Percentiles rank a stretch among this genome's conserved stretches.
Evolutionary conservation across 2,888 invertebrate species (phyloP).

Genomic region (Holacanthella duospinosa): DNA sequence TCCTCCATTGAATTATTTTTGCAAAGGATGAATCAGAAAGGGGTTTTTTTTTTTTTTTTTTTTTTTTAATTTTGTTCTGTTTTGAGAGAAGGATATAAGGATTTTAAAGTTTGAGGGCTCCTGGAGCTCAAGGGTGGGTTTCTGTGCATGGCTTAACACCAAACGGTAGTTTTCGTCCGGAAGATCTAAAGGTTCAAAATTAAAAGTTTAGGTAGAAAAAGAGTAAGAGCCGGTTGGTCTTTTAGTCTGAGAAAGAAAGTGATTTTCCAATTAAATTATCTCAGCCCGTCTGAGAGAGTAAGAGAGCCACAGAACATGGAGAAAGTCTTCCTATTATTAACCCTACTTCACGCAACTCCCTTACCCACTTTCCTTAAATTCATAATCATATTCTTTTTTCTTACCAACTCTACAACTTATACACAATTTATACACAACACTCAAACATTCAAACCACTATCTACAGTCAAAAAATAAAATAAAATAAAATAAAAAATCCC

Average conservation of each 20-base stretch:
- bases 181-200: not conserved
- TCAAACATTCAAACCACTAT: too few relatives aligned
- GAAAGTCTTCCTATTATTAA: not conserved
- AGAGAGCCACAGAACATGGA: not conserved
- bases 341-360: not conserved
- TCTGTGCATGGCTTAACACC: not conserved
- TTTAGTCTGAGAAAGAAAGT: not conserved
- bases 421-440: too few relatives aligned
- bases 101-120: not conserved
- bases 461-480: too few relatives aligned
- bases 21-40: not conserved
- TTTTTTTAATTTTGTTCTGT: not conserved
- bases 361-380: not conserved
- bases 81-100: not conserved
- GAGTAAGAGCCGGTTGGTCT: not conserved
- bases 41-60: not conserved
- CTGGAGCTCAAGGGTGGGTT: not conserved
- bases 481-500: too few relatives aligned
- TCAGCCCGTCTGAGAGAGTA: not conserved
- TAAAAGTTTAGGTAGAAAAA: not conserved
- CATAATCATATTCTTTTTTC: not conserved
- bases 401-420: not conserved
- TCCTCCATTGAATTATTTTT: too few relatives aligned
- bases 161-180: too few relatives aligned
- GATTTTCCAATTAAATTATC: slow-evolving; percentile 4